phyloP scores from a whole-genome alignment of 2,113 vertebrate genomes.

The Myotis yumanensis region DNA sequence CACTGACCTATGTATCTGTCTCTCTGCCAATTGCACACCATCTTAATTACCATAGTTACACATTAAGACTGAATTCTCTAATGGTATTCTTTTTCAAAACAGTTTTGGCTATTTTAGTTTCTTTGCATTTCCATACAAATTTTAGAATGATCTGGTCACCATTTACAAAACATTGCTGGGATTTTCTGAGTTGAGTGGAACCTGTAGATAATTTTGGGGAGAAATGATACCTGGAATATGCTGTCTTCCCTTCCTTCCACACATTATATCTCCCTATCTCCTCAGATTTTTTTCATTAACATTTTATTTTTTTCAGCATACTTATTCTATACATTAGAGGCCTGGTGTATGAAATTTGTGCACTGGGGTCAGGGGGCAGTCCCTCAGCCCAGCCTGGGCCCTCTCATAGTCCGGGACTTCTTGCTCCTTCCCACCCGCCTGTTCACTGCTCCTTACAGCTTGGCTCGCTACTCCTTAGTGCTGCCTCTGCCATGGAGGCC shows the following conservation, averaged over 20 bases:
- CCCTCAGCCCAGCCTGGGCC: no score
- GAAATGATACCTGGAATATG: not conserved
- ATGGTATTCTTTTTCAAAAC: not conserved
- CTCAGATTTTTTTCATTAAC: not conserved
- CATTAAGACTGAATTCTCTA: not conserved
- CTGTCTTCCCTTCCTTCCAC: not conserved
- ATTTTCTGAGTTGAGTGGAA: not conserved
- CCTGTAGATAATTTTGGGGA: not conserved
- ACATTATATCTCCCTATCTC: not conserved
- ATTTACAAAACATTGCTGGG: not conserved
- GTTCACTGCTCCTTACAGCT: no score
- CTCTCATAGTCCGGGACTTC: no score
- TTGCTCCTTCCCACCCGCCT: no score
- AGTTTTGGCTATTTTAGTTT: not conserved
- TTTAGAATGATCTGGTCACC: not conserved
- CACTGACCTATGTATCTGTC: not conserved
- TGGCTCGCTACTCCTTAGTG: no score
- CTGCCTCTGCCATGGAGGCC: no score
- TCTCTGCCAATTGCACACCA: not conserved
- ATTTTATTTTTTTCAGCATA: not conserved
- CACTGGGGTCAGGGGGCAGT: no score
- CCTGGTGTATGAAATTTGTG: no score
- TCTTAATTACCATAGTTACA: not conserved
- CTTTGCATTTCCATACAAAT: not conserved
- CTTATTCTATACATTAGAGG: not conserved